Evolutionary conservation across 2,113 vertebrate species (phyloP), one percentile per base, ranked within the genome.

Genomic region (Raja brachyura): DNA sequence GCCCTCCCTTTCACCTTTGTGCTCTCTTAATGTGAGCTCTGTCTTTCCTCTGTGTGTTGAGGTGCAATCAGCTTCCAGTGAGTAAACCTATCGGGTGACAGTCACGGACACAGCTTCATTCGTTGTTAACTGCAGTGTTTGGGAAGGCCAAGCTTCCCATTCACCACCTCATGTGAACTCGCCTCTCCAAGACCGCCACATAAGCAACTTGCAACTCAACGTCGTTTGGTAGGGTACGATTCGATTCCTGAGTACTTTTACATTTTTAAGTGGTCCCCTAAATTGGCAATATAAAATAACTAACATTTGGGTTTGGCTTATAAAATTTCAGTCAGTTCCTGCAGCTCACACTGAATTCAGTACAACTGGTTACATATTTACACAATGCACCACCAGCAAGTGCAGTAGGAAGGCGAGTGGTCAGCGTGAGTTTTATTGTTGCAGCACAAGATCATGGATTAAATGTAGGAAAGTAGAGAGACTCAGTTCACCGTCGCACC

Each of bases 171-270:
- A 48, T 48, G 39, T 48, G 39, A 48, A 13, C n/a, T 88, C 28
- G 10, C 73, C 73, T 92, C 13, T 10, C 25, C 25, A 11, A 54
- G 0, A 74, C 90, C 54, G 66, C 33, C 33, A 39, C 22, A 28
- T 39, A 70, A 39, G 25, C 9, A 68, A 11, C 90, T 25, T 73
- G 68, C 10, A 14, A 88, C 66, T 92, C 25, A 33, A 73, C 18
- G 54, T 68, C 33, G 59, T 90, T 70, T 92, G 90, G 33, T 54
- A 6, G 66, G 66, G n/a, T 10, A 73, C 73, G 18, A 92, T 16
- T 92, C 73, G 18, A 92, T 16, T 92, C 10, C 90, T 92, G 61
- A 63, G 66, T 8, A 73, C 66, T 92, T 73, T 54, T 73, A 92
- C 9, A 54, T 33, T 54, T 90, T 73, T 11, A 74, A 73, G 66